Conservation (phyloP, 2,113 vertebrate species). For the Podocnemis expansa region DNA sequence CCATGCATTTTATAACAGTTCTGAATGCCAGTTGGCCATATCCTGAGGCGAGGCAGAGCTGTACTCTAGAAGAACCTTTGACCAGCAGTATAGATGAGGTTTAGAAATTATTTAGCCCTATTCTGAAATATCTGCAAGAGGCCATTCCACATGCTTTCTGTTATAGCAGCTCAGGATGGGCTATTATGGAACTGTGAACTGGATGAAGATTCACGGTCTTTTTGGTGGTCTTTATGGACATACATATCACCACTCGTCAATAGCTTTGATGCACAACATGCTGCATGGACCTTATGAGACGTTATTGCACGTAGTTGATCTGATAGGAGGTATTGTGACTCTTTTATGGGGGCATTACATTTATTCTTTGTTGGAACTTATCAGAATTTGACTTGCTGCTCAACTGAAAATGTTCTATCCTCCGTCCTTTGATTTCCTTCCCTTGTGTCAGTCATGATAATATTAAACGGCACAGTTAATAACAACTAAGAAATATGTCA, state of each 20-base stretch:
- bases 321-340: background rate
- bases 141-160: background rate
- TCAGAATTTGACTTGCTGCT: background rate
- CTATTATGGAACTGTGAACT: background rate
- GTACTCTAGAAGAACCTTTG: background rate
- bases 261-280: background rate
- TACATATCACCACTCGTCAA: background rate
- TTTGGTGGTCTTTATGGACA: background rate
- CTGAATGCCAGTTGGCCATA: background rate
- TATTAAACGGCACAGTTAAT: background rate
- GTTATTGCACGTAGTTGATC: background rate
- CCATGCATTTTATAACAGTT: background rate
- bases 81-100: background rate
- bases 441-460: background rate
- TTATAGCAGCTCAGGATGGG: rapidly evolving
- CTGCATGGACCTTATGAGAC: background rate
- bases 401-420: background rate
- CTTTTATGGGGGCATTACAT: background rate
- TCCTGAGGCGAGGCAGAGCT: background rate
- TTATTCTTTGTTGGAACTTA: background rate
- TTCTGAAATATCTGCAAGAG: background rate
- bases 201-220: rapidly evolving
- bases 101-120: background rate
- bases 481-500: background rate
- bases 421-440: background rate